Conservation (phyloP, 2,113 vertebrate species). For the Xyliphius kryptos region DNA sequence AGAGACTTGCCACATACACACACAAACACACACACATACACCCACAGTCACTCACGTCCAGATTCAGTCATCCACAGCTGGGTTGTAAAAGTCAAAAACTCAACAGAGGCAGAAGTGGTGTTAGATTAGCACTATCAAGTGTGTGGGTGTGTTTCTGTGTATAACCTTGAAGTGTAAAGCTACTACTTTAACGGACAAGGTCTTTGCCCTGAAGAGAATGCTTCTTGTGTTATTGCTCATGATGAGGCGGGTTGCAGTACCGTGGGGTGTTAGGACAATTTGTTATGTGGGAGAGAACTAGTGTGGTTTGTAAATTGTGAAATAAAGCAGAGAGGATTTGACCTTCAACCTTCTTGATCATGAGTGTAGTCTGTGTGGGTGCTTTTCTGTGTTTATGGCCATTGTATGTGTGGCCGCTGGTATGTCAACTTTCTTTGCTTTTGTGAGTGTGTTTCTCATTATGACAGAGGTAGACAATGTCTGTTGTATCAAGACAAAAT, state of each 20-base stretch:
- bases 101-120: constrained; percentile 13
- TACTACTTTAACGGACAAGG: constrained; percentile 5
- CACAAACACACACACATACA: background rate
- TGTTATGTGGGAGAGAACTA: background rate
- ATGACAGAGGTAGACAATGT: constrained; percentile 8
- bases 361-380: background rate
- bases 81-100: constrained; percentile 7
- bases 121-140: background rate
- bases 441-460: constrained; percentile 24
- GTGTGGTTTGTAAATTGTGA: no score
- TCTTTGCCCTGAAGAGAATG: constrained; percentile 6
- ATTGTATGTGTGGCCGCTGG: background rate
- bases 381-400: background rate
- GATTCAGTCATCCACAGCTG: constrained; percentile 10
- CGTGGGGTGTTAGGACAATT: background rate
- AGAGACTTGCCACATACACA: background rate
- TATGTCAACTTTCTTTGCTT: background rate
- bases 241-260: background rate
- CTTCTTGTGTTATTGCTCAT: background rate
- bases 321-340: no score
- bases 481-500: constrained; percentile 11
- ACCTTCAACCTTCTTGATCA: no score
- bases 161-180: constrained; percentile 3
- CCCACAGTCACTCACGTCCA: background rate
- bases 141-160: background rate